Percentiles rank a stretch among this genome's conserved stretches.
These are phyloP conservation scores for Onychomys arenicola DNA, from an alignment of 2,797 vertebrate species.

Conservation along the genomic window DNA sequence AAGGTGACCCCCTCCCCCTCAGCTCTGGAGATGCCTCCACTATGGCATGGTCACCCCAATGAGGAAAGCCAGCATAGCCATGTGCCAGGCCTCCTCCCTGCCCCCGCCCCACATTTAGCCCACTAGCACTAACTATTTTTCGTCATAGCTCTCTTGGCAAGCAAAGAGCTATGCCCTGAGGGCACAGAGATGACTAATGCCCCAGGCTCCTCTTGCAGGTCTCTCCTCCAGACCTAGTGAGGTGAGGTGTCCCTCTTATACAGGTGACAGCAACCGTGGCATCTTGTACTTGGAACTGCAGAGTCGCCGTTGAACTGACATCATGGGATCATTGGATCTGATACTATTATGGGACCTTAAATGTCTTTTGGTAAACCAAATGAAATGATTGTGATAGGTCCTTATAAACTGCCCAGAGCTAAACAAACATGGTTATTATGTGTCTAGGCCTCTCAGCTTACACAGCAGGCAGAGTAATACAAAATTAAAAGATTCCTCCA, in stretches of 20 bases:
- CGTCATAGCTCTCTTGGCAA: neutral
- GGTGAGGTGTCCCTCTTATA: neutral
- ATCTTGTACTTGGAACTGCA: neutral
- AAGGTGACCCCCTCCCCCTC: neutral
- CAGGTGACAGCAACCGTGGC: neutral
- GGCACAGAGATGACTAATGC: neutral
- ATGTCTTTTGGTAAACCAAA: neutral
- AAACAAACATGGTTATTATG: neutral
- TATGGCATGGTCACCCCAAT: rapidly evolving
- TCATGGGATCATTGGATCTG: neutral
- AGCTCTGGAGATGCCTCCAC: neutral
- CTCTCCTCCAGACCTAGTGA: neutral
- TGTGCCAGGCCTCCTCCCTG: neutral
- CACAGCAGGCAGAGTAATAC: neutral
- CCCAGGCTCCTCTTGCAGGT: neutral
- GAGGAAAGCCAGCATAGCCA: neutral
- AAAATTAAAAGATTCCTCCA: neutral
- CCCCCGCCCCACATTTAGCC: neutral
- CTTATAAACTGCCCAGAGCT: neutral
- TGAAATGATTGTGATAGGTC: neutral
- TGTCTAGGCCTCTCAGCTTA: neutral
- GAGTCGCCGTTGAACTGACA: neutral
- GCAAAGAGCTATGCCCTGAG: neutral
- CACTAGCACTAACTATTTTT: neutral
- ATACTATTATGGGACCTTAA: neutral